Conservation (phyloP, 2,113 vertebrate species). For the Oreocharis arfaki region DNA sequence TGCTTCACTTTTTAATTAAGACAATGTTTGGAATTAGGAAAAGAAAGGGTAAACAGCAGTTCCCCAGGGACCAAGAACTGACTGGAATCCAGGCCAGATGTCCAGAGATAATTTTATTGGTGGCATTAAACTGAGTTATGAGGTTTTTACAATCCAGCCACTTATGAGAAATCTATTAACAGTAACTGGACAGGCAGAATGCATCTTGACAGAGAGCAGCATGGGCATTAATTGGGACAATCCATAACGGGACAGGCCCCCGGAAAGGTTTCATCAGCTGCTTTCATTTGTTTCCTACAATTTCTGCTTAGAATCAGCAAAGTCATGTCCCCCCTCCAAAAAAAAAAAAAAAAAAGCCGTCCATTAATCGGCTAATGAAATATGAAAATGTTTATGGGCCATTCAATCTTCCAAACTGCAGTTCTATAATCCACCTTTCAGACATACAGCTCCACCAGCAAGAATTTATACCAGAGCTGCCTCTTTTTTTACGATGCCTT, state of each 20-base stretch:
- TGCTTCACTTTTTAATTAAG: neutral
- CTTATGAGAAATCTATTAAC: conserved; percentile 84
- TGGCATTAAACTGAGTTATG: conserved; percentile 81
- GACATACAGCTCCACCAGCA: conserved; percentile 66
- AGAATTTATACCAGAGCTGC: conserved; percentile 71
- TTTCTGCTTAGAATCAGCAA: conserved; percentile 80
- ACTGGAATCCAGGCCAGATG: conserved; percentile 68
- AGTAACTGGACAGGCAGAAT: conserved; percentile 78
- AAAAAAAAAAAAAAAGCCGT: conserved; percentile 60
- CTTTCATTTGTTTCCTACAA: conserved; percentile 67
- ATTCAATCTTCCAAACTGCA: conserved; percentile 79
- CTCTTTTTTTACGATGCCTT: conserved; percentile 40
- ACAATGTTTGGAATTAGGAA: neutral
- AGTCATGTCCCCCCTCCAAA: neutral
- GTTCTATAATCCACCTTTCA: conserved; percentile 78
- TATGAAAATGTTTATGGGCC: conserved; percentile 83
- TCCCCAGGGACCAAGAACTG: neutral
- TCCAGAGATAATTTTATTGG: conserved; percentile 79
- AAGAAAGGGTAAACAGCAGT: conserved; percentile 37
- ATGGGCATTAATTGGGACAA: conserved; percentile 74
- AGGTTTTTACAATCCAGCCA: conserved; percentile 81
- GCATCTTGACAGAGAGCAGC: conserved; percentile 63
- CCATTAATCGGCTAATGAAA: conserved; percentile 82
- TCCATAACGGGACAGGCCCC: conserved; percentile 71
- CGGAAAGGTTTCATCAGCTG: conserved; percentile 63